Conservation (phyloP, 2,113 vertebrate species). For the Aythya baeri region DNA sequence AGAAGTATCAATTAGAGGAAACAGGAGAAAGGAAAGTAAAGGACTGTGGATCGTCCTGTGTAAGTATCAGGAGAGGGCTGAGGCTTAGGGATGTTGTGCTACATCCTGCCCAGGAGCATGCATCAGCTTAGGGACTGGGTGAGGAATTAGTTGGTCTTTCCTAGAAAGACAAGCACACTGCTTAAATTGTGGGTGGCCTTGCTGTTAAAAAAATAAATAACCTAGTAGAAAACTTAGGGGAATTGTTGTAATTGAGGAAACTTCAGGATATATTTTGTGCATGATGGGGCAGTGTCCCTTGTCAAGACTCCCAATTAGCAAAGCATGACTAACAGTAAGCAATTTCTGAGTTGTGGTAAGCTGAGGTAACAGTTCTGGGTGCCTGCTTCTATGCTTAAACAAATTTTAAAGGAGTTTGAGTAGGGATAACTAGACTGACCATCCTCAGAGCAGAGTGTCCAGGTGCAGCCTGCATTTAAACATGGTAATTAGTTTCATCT, state of each 20-base stretch:
- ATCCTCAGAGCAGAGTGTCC: conserved; percentile 28
- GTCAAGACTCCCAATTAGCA: not conserved
- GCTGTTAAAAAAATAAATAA: not conserved
- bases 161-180: not conserved
- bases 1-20: conserved; percentile 39
- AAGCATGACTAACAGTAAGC: conserved; percentile 30
- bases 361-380: not conserved
- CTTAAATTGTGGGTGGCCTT: not conserved
- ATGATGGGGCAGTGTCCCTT: not conserved
- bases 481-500: conserved; percentile 29
- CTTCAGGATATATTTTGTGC: not conserved
- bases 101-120: not conserved
- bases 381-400: conserved; percentile 7
- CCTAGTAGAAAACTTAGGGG: not conserved
- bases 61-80: conserved; percentile 39
- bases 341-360: not conserved
- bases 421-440: conserved; percentile 6
- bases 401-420: not conserved
- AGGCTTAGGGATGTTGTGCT: not conserved
- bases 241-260: not conserved
- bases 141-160: not conserved
- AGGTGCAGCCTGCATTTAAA: conserved; percentile 35
- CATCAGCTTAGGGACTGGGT: not conserved
- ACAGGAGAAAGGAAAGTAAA: conserved; percentile 33
- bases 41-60: conserved; percentile 5